phyloP scores from a whole-genome alignment of 2,113 vertebrate genomes.

The Haliaeetus leucogaster region DNA sequence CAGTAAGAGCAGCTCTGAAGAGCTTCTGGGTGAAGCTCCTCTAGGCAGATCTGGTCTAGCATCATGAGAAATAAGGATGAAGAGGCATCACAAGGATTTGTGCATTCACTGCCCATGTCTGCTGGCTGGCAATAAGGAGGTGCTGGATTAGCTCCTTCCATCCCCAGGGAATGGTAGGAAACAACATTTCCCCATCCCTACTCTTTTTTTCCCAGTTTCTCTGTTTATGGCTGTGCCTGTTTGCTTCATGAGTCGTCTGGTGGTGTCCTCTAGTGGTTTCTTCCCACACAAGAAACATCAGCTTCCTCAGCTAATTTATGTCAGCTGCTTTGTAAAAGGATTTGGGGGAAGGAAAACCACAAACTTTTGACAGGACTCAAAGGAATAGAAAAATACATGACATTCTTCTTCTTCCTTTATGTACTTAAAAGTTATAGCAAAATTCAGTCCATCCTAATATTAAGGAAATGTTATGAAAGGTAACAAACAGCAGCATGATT shows the following conservation, averaged over 20 bases:
- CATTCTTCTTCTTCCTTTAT: background rate
- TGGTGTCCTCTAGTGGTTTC: constrained; percentile 45
- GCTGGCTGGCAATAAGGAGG: background rate
- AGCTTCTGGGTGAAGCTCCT: background rate
- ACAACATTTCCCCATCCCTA: background rate
- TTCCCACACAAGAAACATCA: background rate
- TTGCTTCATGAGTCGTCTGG: background rate
- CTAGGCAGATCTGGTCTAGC: background rate
- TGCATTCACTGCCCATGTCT: background rate
- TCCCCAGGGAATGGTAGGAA: background rate
- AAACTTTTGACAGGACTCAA: background rate
- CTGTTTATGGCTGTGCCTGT: background rate
- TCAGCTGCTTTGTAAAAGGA: background rate
- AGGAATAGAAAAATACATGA: background rate
- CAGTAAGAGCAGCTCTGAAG: background rate
- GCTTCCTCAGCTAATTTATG: background rate
- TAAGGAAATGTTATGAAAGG: background rate
- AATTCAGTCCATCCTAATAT: background rate
- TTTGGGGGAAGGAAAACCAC: background rate
- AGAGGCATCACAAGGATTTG: background rate
- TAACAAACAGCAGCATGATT: background rate
- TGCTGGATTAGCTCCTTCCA: background rate
- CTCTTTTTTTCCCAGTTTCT: background rate
- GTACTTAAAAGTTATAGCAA: background rate
- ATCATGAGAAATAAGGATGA: background rate